A percentile compares a stretch with the other conserved stretches of the same genome.
Evolutionary conservation across 1,140 invertebrate species (phyloP).

Genomic region (Drosophila tsacasi): DNA sequence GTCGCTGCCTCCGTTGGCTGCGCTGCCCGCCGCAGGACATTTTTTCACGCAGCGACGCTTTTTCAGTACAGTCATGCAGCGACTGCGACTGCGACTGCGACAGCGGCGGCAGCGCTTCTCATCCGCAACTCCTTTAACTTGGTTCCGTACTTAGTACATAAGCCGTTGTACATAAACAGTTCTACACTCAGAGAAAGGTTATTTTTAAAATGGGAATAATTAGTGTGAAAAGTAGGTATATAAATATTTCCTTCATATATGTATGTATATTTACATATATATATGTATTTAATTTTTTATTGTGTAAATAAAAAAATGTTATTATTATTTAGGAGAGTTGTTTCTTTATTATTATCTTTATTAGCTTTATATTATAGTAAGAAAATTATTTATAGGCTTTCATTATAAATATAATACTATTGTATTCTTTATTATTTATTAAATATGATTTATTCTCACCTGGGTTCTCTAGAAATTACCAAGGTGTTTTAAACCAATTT

Average conservation of each 20-base stretch:
- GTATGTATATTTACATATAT: no score
- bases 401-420: no score
- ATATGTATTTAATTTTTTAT: no score
- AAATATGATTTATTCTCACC: no score
- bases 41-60: slow-evolving; percentile 81
- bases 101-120: slow-evolving; percentile 39
- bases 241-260: neutral
- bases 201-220: neutral
- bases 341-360: no score
- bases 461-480: no score
- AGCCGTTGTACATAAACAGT: slow-evolving; percentile 64
- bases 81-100: slow-evolving; percentile 27
- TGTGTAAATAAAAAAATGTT: neutral
- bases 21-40: slow-evolving; percentile 38
- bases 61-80: slow-evolving; percentile 60
- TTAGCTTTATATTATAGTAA: no score
- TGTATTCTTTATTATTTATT: no score
- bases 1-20: slow-evolving; percentile 41
- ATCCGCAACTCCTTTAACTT: slow-evolving; percentile 75
- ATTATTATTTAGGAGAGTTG: neutral
- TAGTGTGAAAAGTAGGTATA: neutral
- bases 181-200: slow-evolving; percentile 14
- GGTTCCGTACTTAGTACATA: slow-evolving; percentile 57
- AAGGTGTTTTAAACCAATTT: no score
- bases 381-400: no score